phyloP scores from a whole-genome alignment of 2,888 invertebrate species.

The Stenodema calcarata region DNA sequence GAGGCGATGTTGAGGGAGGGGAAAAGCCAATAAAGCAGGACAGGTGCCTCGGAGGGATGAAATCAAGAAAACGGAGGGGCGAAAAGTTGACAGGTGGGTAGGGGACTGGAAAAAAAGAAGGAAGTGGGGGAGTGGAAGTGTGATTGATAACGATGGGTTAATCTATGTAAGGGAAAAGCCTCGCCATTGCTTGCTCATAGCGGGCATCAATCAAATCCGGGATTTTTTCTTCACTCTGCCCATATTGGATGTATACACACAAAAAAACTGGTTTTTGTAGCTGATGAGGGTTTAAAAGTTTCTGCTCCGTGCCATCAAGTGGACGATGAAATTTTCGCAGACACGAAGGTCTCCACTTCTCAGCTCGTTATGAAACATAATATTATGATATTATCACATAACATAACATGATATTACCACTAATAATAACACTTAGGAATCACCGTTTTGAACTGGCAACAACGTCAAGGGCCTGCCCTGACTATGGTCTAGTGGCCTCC shows the following conservation, averaged over 20 bases:
- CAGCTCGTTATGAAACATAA: too few species aligned
- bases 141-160: conserved; percentile 22
- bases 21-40: background rate
- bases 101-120: background rate
- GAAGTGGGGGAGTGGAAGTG: background rate
- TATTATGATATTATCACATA: too few species aligned
- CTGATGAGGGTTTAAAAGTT: background rate
- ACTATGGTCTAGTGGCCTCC: too few species aligned
- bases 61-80: background rate
- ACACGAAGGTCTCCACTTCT: too few species aligned
- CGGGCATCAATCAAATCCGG: conserved; percentile 10
- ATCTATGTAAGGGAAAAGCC: background rate
- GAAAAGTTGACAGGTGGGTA: conserved; percentile 16
- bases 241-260: background rate
- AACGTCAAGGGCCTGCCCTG: too few species aligned
- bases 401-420: too few species aligned
- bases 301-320: background rate
- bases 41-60: background rate
- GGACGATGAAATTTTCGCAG: too few species aligned
- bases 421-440: too few species aligned
- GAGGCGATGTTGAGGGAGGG: background rate
- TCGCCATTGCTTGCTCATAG: background rate
- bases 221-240: background rate
- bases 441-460: too few species aligned
- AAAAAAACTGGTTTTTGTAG: background rate